Base-by-base conservation (phyloP, 2,797 vertebrate genomes). In the Paedocypris micromegethes region DNA sequence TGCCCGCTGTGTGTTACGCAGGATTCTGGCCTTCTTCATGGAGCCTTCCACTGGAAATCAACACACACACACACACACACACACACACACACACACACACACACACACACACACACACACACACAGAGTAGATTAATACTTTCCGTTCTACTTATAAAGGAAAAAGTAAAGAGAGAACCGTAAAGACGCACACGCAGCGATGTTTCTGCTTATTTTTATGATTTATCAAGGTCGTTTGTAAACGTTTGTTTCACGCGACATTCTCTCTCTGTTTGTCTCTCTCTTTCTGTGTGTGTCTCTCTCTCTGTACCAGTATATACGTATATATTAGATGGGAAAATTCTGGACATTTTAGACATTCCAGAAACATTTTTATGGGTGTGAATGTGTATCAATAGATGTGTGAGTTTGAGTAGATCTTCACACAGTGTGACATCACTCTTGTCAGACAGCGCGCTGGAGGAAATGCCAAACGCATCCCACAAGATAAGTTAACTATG, bases 11-110 rank as follows among this genome's bases (percentile, higher is more conserved):
- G 87, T 85, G 79, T 91, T 96, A 75, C 93, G 89, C 54, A 92
- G 90, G 63, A 99, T 92, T 84, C 89, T 96, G 45, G 93, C 93
- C 83, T 90, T 92, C 82, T 91, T 96, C 80, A 92, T 90, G 0
- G 91, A 77, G 38, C 95, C 96, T 80, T 96, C 96, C 79, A 93
- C 96, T 98, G 79, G 37, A 83, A 83, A 44, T 72, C 65, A 85
- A 74, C 53, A 61, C n/a, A 47, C 9, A 2, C 4, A 47, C 5
- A 9, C n/a, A n/a, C n/a, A n/a, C n/a, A n/a, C n/a, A n/a, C n/a
- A n/a, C 4, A 47, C 5, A 74, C 53, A 61, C n/a, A 47, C 9
- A 2, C 4, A 47, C 5, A 74, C 53, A 61, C n/a, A 47, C 9
- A 2, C 4, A 47, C 5, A 74, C 53, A 61, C n/a, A 47, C 9